Evolutionary conservation across 2,797 vertebrate genomes (phyloP), one percentile per base, ranked within the genome.

Genomic region (Lepilemur ruficaudatus): DNA sequence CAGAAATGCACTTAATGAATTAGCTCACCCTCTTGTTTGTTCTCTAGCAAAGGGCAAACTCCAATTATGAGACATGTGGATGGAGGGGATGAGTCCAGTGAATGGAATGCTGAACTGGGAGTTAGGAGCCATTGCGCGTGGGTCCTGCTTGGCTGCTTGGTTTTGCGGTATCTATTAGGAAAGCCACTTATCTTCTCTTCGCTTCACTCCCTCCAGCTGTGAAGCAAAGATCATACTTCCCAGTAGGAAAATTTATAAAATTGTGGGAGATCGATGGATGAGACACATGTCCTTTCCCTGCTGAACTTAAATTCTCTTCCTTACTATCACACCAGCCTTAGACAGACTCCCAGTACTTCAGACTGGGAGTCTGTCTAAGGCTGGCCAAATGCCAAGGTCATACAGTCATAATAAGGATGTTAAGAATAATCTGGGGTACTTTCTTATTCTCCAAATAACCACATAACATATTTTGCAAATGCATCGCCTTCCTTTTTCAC

Each of bases 381-480:
- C 25, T 76, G 55, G 22, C 30, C 89, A 15, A 4, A 72, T 35
- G 4, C 25, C 41, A 65, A 43, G 15, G 12, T 50, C 15, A 79
- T 18, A 88, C 6, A 38, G 2, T 81, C 59, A 85, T 63, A 72
- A 38, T 70, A 25, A 85, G n/a, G 35, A 59, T 2, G 52, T 32
- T 30, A 50, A 50, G 7, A 65, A 78, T 32, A 84, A 84, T 52
- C 30, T 89, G 65, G 41, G 25, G 41, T 82, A 32, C 30, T 76
- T 92, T 72, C 22, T 70, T 11, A 78, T 61, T 38, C 23, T 38
- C 3, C 20, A 89, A 89, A 83, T 67, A 86, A 52, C 38, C 46
- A 72, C 30, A 82, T 61, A 48, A 46, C 25, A 63, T 83, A 43
- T 38, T 94, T 93, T 95, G 63, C 25, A 95, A 82, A 95, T 81